Conservation (phyloP, 2,113 vertebrate genomes). For the Verasper variegatus region DNA sequence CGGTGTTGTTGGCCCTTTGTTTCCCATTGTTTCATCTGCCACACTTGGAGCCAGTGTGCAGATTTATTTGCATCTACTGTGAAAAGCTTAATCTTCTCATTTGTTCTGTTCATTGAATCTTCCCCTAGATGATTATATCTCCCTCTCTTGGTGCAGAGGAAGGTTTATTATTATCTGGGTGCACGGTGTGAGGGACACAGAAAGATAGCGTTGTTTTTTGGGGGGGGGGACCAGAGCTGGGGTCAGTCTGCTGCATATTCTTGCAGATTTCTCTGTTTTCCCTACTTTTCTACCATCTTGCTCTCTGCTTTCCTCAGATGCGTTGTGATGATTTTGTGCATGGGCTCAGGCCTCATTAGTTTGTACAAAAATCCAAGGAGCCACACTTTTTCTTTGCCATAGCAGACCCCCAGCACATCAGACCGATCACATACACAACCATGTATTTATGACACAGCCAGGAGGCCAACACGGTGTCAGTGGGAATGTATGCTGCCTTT, state of each 20-base stretch:
- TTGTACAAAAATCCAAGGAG: slow-evolving; percentile 3
- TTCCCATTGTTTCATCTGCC: slow-evolving; percentile 9
- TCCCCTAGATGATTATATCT: slow-evolving; percentile 28
- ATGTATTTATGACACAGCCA: background rate
- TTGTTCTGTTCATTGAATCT: slow-evolving; percentile 39
- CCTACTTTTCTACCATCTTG: background rate
- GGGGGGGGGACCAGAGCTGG: background rate
- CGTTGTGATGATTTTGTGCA: slow-evolving; percentile 26
- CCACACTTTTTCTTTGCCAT: background rate
- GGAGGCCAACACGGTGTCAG: slow-evolving; percentile 1
- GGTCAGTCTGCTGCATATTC: background rate
- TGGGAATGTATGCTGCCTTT: slow-evolving; percentile 9
- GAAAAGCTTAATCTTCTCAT: slow-evolving; percentile 22
- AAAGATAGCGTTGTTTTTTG: slow-evolving; percentile 1
- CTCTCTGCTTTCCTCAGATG: background rate
- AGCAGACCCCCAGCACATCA: background rate
- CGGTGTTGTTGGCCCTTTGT: slow-evolving; percentile 15
- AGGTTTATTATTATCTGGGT: slow-evolving; percentile 30
- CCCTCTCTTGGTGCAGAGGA: background rate
- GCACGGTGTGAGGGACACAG: background rate
- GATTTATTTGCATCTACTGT: slow-evolving; percentile 40
- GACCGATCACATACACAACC: slow-evolving; percentile 8
- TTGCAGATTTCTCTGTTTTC: slow-evolving; percentile 8
- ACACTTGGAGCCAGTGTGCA: slow-evolving; percentile 14
- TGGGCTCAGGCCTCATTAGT: background rate